Percentiles rank a stretch among this genome's conserved stretches.
phyloP scores from a whole-genome alignment of 1,140 invertebrate genomes.

The Gonioctena quinquepunctata region DNA sequence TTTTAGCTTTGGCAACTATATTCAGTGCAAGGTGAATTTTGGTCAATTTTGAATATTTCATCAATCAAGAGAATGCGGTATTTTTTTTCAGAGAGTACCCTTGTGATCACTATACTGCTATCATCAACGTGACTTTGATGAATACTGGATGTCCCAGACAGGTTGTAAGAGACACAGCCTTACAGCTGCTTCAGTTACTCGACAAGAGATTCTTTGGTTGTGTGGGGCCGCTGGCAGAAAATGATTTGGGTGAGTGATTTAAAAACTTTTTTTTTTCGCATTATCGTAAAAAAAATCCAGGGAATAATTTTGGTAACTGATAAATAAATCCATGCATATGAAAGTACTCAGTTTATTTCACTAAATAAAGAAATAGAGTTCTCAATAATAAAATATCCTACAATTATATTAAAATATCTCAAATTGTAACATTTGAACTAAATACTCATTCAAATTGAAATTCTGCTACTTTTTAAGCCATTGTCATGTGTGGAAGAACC shows the following conservation, averaged over 20 bases:
- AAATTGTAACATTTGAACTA: no score
- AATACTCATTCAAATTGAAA: no score
- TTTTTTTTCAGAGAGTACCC: conserved; percentile 85
- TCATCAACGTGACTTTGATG: conserved; percentile 96
- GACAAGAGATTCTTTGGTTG: conserved; percentile 94
- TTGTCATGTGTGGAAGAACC: no score
- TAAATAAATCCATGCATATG: no score
- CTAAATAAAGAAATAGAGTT: no score
- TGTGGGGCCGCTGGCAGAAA: conserved; percentile 70
- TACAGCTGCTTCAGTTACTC: conserved; percentile 91
- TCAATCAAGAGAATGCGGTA: background rate
- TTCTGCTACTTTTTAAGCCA: no score
- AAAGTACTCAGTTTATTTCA: no score
- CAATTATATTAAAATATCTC: no score
- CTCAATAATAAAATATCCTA: no score
- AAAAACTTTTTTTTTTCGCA: no score
- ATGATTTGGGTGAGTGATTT: conserved; percentile 64
- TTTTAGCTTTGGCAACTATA: conserved; percentile 91
- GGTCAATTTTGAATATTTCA: background rate
- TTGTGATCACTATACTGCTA: conserved; percentile 96
- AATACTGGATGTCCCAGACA: conserved; percentile 92
- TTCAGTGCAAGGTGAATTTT: conserved; percentile 86
- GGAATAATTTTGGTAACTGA: no score
- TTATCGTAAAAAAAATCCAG: no score
- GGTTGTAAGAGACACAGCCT: conserved; percentile 88